phyloP scores from a whole-genome alignment of 2,113 vertebrate genomes.

The Otocyon megalotis region DNA sequence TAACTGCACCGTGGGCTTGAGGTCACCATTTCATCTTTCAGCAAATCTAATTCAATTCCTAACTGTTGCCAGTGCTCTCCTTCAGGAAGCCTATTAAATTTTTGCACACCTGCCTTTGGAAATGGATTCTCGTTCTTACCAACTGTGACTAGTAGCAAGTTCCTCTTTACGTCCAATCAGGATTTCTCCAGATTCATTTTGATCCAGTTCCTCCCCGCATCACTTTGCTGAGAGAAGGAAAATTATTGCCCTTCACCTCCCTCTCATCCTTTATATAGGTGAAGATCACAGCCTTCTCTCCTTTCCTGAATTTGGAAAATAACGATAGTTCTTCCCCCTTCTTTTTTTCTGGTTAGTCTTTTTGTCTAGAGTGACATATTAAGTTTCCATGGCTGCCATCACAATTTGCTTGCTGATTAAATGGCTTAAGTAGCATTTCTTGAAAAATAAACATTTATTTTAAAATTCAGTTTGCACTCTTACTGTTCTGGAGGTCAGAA shows the following conservation, averaged over 20 bases:
- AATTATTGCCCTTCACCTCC: not conserved
- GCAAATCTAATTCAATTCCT: not conserved
- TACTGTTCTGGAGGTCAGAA: not conserved
- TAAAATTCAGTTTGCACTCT: not conserved
- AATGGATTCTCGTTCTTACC: not conserved
- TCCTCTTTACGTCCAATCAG: not conserved
- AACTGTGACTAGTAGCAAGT: not conserved
- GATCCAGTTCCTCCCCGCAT: not conserved
- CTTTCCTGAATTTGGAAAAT: not conserved
- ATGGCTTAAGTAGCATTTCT: not conserved
- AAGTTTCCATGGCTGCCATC: not conserved
- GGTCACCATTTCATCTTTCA: not conserved
- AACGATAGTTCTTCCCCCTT: not conserved
- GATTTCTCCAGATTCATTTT: not conserved
- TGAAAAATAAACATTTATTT: not conserved
- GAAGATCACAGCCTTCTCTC: not conserved
- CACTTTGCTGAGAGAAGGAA: not conserved
- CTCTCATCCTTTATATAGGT: not conserved
- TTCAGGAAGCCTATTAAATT: not conserved
- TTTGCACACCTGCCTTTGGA: not conserved
- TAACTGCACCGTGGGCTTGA: not conserved
- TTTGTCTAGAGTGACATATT: not conserved
- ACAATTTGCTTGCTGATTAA: not conserved
- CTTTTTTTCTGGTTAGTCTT: not conserved
- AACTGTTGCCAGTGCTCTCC: not conserved